phyloP scores from a whole-genome alignment of 1,140 invertebrate species.

The Hyles vespertilio region DNA sequence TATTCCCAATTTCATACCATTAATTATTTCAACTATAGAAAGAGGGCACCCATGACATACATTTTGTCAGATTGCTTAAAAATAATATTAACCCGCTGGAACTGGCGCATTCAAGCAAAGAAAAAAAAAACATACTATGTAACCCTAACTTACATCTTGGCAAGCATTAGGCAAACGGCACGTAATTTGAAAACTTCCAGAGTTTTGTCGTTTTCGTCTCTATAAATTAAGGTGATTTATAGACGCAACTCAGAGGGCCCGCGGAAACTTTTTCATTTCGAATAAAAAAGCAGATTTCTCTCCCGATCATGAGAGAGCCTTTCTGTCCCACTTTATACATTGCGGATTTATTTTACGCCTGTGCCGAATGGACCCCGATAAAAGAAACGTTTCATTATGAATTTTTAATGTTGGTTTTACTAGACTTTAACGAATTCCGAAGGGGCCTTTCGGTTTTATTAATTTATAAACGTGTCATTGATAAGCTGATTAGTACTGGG shows the following conservation, averaged over 20 bases:
- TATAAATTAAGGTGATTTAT: slow-evolving; percentile 70
- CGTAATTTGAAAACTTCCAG: slow-evolving; percentile 49
- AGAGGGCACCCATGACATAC: no score
- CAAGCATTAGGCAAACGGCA: slow-evolving; percentile 34
- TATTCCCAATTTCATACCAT: no score
- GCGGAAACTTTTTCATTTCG: slow-evolving; percentile 52
- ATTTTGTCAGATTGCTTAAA: no score
- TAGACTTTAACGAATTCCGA: not conserved
- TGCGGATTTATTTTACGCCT: slow-evolving; percentile 12
- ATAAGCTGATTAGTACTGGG: not conserved
- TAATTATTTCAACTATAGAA: no score
- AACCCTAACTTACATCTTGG: not conserved
- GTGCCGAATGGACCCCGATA: slow-evolving; percentile 12
- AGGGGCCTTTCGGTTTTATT: slow-evolving; percentile 5
- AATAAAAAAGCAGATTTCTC: slow-evolving; percentile 57
- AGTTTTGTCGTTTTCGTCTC: slow-evolving; percentile 50
- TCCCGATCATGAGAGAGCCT: slow-evolving; percentile 48
- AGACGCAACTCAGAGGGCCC: slow-evolving; percentile 45
- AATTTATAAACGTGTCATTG: slow-evolving; percentile 3
- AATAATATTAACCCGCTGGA: slow-evolving; percentile 1
- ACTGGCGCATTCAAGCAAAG: slow-evolving; percentile 4
- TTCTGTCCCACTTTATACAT: slow-evolving; percentile 34
- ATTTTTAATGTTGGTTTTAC: slow-evolving; percentile 11
- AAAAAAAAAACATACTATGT: slow-evolving; percentile 3
- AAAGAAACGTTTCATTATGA: slow-evolving; percentile 11